Evolutionary conservation across 2,113 vertebrate species (phyloP), one percentile per base, ranked within the genome.

Genomic region (Rhinopomastus cyanomelas): DNA sequence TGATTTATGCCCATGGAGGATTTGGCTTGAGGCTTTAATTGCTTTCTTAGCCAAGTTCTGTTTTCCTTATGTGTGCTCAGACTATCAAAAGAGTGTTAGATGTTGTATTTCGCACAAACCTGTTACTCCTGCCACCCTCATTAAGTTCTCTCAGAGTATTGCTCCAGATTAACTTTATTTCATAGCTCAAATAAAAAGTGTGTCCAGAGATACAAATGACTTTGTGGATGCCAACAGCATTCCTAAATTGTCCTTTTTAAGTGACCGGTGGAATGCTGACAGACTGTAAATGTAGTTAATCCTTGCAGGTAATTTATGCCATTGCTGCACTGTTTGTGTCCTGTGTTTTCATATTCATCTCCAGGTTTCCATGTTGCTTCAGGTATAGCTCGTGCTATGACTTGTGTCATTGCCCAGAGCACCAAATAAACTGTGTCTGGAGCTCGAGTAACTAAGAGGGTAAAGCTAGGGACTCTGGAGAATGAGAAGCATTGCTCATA

Each of bases 21-120:
- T 91, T 88, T 87, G 67, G 16, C 37, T 75, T 72, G 84, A 93
- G 85, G 12, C 16, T 91, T 88, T 90, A 95, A 94, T 73, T 91
- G 64, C 84, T 85, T 88, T 93, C 51, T 75, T 88, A 67, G 66
- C 53, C 87, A 82, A 88, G 19, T 88, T 94, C 67, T 90, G 19
- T 86, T 93, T 93, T 87, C 53, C 29, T 95, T 95, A 72, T 18
- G 14, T 90, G 37, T 65, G n/a, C 27, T 84, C 25, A 81, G 49
- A 65, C 66, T 88, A 87, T 46, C 69, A 89, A 81, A 86, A 76
- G 32, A 72, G 42, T 52, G 30, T 88, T 81, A 74, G 81, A 91
- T 64, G 10, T 32, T 88, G 4, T 62, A 59, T 90, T 91, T 79
- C 77, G 78, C 46, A 46, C 69, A 88, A 91, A 79, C 29, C 36